Percentiles rank a stretch among this genome's conserved stretches.
Evolutionary conservation across 2,888 invertebrate genomes (phyloP).

Genomic region (Ornithoptera priamus): DNA sequence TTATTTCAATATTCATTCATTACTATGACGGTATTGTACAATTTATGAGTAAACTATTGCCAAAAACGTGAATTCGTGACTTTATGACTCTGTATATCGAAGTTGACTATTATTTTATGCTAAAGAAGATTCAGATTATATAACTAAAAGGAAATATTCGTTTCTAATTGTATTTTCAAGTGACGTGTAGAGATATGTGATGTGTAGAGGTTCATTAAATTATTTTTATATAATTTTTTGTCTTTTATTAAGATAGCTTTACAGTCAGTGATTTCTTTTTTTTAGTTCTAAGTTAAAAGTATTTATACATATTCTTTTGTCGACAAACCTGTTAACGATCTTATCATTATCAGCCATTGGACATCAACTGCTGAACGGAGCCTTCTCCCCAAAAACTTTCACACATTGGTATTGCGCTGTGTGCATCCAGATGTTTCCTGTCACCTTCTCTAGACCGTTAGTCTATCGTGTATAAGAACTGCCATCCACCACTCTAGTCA

Average conservation of each 20-base stretch:
- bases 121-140: slow-evolving; percentile 15
- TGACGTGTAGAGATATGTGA: slow-evolving; percentile 47
- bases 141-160: slow-evolving; percentile 13
- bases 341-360: no score
- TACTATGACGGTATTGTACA: slow-evolving; percentile 66
- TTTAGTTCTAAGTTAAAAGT: background rate
- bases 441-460: no score
- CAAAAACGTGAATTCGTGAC: slow-evolving; percentile 43
- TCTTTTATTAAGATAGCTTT: slow-evolving; percentile 7
- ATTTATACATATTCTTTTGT: background rate
- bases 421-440: no score
- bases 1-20: slow-evolving; percentile 83
- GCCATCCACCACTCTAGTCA: no score
- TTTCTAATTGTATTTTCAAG: slow-evolving; percentile 29
- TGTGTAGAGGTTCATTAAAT: slow-evolving; percentile 50
- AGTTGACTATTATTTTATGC: background rate
- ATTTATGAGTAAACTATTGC: slow-evolving; percentile 52
- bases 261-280: no score
- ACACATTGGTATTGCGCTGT: no score
- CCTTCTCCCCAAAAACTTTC: no score
- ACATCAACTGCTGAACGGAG: no score
- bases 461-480: no score
- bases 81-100: background rate
- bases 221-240: slow-evolving; percentile 5
- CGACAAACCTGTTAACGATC: no score